phyloP scores from a whole-genome alignment of 2,888 invertebrate species.

The Argyra leucocephala region DNA sequence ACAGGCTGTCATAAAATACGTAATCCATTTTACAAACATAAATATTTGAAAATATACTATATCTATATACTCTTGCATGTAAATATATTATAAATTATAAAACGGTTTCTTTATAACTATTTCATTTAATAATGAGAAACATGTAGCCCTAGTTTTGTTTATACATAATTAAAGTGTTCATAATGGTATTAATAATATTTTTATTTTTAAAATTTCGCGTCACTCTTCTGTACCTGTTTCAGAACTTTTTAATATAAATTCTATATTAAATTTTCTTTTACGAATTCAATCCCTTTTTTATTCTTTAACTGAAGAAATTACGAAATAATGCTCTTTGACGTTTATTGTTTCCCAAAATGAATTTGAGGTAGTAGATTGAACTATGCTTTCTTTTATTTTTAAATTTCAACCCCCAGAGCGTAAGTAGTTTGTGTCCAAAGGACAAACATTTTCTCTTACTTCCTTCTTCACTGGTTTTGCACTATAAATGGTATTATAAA shows the following conservation, averaged over 20 bases:
- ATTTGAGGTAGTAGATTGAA: neutral
- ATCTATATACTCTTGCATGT: too few species aligned
- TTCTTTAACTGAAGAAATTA: neutral
- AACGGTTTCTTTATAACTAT: too few species aligned
- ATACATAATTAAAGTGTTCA: too few species aligned
- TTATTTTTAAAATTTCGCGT: neutral
- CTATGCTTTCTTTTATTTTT: neutral
- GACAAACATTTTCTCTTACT: neutral
- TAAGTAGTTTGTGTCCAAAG: neutral
- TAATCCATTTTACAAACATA: too few species aligned
- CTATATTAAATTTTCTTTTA: neutral
- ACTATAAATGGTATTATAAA: neutral
- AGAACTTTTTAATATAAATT: neutral
- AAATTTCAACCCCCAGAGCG: neutral
- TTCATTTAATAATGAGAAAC: too few species aligned
- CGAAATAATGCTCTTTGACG: slow-evolving; percentile 1
- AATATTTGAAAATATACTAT: too few species aligned
- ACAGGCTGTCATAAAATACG: too few species aligned
- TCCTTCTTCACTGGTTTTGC: neutral
- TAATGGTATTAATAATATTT: too few species aligned
- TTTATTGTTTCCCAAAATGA: neutral
- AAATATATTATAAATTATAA: too few species aligned
- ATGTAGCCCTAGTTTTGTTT: too few species aligned
- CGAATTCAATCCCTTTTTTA: neutral
- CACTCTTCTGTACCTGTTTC: neutral